These are phyloP conservation scores for Megalurothrips usitatus DNA, from an alignment of 2,888 invertebrate species.

Conservation along the genomic window DNA sequence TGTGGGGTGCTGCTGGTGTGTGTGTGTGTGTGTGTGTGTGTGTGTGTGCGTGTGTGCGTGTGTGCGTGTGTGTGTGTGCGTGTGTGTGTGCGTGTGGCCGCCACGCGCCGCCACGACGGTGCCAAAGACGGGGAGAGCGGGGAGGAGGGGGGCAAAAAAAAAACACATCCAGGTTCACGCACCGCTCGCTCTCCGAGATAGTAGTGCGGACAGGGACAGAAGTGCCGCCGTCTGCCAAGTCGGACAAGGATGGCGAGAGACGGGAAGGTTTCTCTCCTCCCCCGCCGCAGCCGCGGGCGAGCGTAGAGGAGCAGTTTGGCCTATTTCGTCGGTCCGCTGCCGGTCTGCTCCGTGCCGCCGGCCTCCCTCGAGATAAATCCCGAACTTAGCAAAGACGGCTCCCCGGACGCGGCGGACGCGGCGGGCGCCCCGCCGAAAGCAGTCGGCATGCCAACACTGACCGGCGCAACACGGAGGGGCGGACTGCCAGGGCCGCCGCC, in stretches of 20 bases:
- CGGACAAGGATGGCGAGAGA: background rate
- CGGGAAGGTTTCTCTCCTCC: background rate
- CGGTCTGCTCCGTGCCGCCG: background rate
- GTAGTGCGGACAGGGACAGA: background rate
- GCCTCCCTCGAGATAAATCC: background rate
- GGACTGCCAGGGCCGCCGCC: background rate
- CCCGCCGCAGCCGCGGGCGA: background rate
- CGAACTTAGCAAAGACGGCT: background rate
- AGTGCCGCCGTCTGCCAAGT: background rate
- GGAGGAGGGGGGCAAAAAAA: too few relatives aligned
- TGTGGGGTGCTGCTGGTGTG: constrained; percentile 2
- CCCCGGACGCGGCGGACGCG: background rate
- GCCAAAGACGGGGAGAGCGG: background rate
- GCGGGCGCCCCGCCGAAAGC: background rate
- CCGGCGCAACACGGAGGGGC: background rate
- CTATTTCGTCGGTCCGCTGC: background rate
- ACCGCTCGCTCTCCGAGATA: background rate
- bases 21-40: too few relatives aligned
- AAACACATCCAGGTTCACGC: constrained; percentile 9
- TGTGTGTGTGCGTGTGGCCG: background rate
- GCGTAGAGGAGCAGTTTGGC: background rate
- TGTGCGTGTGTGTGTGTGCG: background rate
- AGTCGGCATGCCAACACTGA: background rate
- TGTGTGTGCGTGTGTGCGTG: background rate
- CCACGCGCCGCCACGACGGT: background rate